Conservation (phyloP, 2,888 invertebrate genomes). For the Augiades crinisus region DNA sequence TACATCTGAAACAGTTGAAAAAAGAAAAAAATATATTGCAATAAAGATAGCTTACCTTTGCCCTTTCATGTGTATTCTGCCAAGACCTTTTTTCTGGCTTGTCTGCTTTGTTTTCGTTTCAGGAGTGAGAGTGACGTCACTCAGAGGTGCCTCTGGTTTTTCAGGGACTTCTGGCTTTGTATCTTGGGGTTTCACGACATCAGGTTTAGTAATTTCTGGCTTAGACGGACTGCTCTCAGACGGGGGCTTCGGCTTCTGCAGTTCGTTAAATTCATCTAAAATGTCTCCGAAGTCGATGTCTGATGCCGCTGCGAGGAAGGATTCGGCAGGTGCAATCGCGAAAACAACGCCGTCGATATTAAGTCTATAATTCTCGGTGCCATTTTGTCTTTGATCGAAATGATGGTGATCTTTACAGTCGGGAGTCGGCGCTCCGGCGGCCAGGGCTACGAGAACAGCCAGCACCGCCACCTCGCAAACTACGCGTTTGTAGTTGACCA, state of each 20-base stretch:
- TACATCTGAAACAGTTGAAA: too few relatives aligned
- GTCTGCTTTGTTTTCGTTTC: too few relatives aligned
- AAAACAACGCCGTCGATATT: slow-evolving; percentile 86
- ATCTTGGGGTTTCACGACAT: slow-evolving; percentile 35
- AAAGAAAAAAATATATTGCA: too few relatives aligned
- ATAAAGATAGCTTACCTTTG: slow-evolving; percentile 51
- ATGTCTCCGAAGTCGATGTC: slow-evolving; percentile 65
- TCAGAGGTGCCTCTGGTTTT: slow-evolving; percentile 45
- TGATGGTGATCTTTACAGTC: slow-evolving; percentile 46
- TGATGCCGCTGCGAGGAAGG: slow-evolving; percentile 79
- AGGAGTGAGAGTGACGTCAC: slow-evolving; percentile 49
- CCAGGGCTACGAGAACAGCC: slow-evolving; percentile 38
- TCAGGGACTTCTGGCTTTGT: slow-evolving; percentile 35
- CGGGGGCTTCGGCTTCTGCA: slow-evolving; percentile 39
- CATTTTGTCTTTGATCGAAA: slow-evolving; percentile 89
- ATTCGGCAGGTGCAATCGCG: slow-evolving; percentile 83
- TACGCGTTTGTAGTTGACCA: slow-evolving; percentile 76
- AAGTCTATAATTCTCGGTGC: slow-evolving; percentile 87
- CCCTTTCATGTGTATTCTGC: slow-evolving; percentile 61
- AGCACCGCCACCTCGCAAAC: slow-evolving; percentile 61
- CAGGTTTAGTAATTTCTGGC: slow-evolving; percentile 35
- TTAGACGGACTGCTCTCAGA: slow-evolving; percentile 38
- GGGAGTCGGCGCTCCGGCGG: slow-evolving; percentile 48
- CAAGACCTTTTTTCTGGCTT: slow-evolving; percentile 57
- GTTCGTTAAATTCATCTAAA: slow-evolving; percentile 53